A percentile compares a stretch with the other conserved stretches of the same genome.
phyloP scores from a whole-genome alignment of 2,888 invertebrate species.

The Andrena dorsata region DNA sequence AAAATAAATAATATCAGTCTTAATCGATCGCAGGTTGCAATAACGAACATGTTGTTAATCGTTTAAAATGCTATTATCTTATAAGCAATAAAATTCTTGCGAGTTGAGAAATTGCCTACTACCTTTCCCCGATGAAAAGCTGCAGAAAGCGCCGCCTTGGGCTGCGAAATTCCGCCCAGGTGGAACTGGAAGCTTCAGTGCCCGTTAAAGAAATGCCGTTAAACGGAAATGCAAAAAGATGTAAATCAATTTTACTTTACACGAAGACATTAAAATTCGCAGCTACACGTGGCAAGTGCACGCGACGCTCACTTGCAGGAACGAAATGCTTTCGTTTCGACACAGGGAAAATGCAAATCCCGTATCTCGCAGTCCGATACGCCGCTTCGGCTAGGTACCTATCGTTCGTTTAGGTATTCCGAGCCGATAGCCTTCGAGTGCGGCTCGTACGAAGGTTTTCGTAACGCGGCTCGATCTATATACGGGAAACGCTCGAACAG shows the following conservation, averaged over 20 bases:
- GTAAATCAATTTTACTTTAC: no score
- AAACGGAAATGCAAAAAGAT: no score
- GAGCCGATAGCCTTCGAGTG: conserved; percentile 6
- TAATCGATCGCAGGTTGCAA: background rate
- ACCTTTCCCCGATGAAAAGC: no score
- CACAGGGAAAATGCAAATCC: background rate
- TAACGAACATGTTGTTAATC: background rate
- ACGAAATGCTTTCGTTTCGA: background rate
- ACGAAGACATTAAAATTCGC: background rate
- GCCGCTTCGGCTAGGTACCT: background rate
- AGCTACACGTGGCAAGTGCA: background rate
- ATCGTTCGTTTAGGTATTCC: background rate
- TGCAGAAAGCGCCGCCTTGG: no score
- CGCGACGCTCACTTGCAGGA: background rate
- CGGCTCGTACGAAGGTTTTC: conserved; percentile 17
- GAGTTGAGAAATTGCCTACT: no score
- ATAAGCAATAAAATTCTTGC: no score
- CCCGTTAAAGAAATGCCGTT: no score
- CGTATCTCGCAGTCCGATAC: background rate
- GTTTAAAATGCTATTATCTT: background rate
- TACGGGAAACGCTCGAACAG: conserved; percentile 37
- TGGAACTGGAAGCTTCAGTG: no score
- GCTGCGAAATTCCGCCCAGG: no score
- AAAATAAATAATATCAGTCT: no score
- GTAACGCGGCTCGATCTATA: conserved; percentile 19